These are phyloP conservation scores for Seriola rivoliana DNA, from an alignment of 2,113 vertebrate species.

Conservation along the genomic window DNA sequence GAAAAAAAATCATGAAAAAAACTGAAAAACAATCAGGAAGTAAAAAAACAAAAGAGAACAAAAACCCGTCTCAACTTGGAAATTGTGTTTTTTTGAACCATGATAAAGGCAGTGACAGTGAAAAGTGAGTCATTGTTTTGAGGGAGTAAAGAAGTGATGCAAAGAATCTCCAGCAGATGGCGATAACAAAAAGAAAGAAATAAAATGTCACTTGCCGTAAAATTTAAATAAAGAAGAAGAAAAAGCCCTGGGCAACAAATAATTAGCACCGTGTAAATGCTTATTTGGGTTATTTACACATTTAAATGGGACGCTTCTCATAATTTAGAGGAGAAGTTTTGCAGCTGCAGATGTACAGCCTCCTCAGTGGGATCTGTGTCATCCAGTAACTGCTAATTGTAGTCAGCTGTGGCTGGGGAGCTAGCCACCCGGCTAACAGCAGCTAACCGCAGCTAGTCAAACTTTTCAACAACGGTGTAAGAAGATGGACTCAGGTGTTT, in stretches of 20 bases:
- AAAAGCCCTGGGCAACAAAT: not conserved
- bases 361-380: not conserved
- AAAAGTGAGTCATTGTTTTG: not conserved
- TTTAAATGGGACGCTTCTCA: not conserved
- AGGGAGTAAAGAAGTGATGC: not conserved
- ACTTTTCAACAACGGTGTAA: slow-evolving; percentile 22
- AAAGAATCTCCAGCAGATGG: slow-evolving; percentile 25
- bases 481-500: slow-evolving; percentile 55
- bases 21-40: not conserved
- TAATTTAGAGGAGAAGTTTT: not conserved
- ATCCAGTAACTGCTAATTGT: not conserved
- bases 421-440: slow-evolving; percentile 5
- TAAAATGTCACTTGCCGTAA: no score
- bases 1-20: not conserved
- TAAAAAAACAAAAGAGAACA: not conserved
- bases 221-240: slow-evolving; percentile 3
- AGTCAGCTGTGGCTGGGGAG: not conserved
- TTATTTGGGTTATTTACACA: not conserved
- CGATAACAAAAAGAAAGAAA: not conserved
- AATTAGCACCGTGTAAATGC: not conserved
- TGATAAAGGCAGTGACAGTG: not conserved
- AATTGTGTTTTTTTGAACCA: not conserved
- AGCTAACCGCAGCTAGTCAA: slow-evolving; percentile 29
- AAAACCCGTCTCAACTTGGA: not conserved
- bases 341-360: not conserved